These are phyloP conservation scores for Gymnodraco acuticeps DNA, from an alignment of 2,797 vertebrate species.

Conservation along the genomic window DNA sequence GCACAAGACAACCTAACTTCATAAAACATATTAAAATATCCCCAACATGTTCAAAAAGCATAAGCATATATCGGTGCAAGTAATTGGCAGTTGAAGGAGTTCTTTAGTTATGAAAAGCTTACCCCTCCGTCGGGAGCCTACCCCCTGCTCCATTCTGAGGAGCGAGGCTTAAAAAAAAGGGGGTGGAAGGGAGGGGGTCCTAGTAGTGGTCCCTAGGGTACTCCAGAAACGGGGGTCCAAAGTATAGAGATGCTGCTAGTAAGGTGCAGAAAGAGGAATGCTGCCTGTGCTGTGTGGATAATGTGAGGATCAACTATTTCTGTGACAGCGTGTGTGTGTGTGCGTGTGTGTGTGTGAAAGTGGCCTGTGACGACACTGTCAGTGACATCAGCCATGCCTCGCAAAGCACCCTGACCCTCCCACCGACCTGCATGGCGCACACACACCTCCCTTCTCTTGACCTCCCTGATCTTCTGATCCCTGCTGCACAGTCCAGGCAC, in stretches of 20 bases:
- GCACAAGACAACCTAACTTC: not conserved
- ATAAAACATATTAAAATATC: not conserved
- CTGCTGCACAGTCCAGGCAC: slow-evolving; percentile 30
- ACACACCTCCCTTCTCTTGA: slow-evolving; percentile 35
- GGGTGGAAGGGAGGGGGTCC: slow-evolving; percentile 67
- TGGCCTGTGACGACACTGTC: slow-evolving; percentile 74
- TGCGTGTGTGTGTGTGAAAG: slow-evolving; percentile 49
- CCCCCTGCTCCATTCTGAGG: slow-evolving; percentile 85
- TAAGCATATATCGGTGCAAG: not conserved
- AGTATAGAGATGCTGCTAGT: slow-evolving; percentile 54
- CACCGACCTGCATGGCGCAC: slow-evolving; percentile 41
- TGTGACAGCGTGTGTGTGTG: slow-evolving; percentile 60
- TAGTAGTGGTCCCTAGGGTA: slow-evolving; percentile 55
- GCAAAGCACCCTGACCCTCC: slow-evolving; percentile 73
- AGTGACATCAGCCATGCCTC: slow-evolving; percentile 81
- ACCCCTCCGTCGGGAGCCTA: slow-evolving; percentile 82
- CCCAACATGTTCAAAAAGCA: not conserved
- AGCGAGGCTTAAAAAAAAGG: slow-evolving; percentile 66
- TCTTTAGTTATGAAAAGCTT: slow-evolving; percentile 59
- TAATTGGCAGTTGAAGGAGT: slow-evolving; percentile 8
- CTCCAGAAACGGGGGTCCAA: slow-evolving; percentile 66
- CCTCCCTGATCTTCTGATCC: slow-evolving; percentile 75
- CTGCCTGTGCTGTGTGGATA: slow-evolving; percentile 71
- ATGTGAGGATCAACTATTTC: slow-evolving; percentile 84
- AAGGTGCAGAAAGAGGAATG: slow-evolving; percentile 71